Evolutionary conservation across 2,797 vertebrate species (phyloP), one percentile per base, ranked within the genome.

Genomic region (Rhynchonycteris naso): DNA sequence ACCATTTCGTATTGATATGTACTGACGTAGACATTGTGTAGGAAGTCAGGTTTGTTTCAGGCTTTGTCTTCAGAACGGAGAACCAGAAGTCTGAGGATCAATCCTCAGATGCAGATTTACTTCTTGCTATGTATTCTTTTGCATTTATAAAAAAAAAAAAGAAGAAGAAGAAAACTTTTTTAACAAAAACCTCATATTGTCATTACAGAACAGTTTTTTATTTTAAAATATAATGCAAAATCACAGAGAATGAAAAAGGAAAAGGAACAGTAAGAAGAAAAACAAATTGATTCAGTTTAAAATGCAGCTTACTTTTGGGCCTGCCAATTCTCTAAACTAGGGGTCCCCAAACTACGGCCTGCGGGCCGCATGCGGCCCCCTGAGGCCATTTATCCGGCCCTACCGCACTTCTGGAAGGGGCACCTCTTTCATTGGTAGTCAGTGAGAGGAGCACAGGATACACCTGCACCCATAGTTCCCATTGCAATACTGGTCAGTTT

Each of bases 191-290:
- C n/a, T 43, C 2, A 11, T 50, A 19, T 63, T 79, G 35, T 30
- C 52, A 72, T 92, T 76, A 54, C 3, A 91, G 47, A 63, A 65
- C 11, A 76, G 30, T 11, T 56, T 43, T 91, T 59, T 28, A 71
- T 76, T 91, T 80, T 78, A 61, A 81, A 90, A 56, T 78, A 79
- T 78, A 75, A 91, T 78, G 3, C 88, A 79, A 75, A 92, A 94
- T 72, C 26, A 35, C 38, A 43, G 72, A 92, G 28, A 93, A 82
- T 8, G 14, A 13, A 54, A 21, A 71, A 65, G 38, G 26, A 30
- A 61, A 92, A 75, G 16, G 13, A 52, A 11, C 22, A 71, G 15
- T 21, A 38, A 82, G 54, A 74, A 95, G 21, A 69, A 78, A 90
- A 87, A 52, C 21, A 47, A 87, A 61, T 30, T 35, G 50, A 80